phyloP scores from a whole-genome alignment of 2,797 vertebrate species.

The Sebastes oblongus region DNA sequence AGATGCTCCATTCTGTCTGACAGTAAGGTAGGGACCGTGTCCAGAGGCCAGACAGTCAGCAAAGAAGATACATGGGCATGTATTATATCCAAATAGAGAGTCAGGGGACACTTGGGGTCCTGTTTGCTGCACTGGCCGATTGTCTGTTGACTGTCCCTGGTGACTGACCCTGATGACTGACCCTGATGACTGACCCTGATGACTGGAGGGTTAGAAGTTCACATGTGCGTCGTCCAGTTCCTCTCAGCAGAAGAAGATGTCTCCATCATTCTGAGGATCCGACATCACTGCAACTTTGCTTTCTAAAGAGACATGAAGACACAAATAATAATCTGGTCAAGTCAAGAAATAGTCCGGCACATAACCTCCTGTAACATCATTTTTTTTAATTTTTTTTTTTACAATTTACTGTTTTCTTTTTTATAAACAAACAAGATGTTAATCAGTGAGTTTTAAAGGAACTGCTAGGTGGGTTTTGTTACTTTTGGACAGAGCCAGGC shows the following conservation, averaged over 20 bases:
- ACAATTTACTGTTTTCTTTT: no score
- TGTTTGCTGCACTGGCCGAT: neutral
- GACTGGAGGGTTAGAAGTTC: neutral
- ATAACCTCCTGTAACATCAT: no score
- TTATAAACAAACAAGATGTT: no score
- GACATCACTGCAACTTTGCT: constrained; percentile 25
- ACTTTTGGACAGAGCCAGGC: no score
- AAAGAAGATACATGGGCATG: neutral
- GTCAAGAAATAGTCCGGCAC: no score
- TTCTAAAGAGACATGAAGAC: constrained; percentile 46
- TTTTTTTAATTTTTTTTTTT: no score
- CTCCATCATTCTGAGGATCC: constrained; percentile 55
- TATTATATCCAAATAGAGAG: neutral
- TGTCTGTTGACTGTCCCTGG: neutral
- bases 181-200: no score
- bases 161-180: no score
- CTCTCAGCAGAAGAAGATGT: constrained; percentile 73
- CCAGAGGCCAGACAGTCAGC: neutral
- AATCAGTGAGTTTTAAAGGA: no score
- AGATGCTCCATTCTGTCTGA: neutral
- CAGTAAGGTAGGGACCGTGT: neutral
- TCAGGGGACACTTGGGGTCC: neutral
- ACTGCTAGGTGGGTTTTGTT: no score
- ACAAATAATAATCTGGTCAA: neutral
- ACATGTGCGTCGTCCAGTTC: neutral